A percentile compares a stretch with the other conserved stretches of the same genome.
Conservation (phyloP, 1,140 invertebrate genomes). For the Heterodera carotae region DNA sequence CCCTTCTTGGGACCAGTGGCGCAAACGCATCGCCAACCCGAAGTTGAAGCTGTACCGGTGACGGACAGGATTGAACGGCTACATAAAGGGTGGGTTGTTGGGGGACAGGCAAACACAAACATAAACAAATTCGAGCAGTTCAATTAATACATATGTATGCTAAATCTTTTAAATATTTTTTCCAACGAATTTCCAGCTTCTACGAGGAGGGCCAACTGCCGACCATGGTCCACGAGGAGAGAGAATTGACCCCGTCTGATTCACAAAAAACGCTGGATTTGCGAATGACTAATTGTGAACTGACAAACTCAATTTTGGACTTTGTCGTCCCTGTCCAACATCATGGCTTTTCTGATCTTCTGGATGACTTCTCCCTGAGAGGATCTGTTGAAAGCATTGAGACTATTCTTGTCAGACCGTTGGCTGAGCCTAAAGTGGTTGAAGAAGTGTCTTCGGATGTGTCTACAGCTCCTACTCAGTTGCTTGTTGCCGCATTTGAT, state of each 20-base stretch:
- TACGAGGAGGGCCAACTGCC: constrained; percentile 7
- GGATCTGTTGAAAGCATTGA: constrained; percentile 18
- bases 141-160: too few species aligned
- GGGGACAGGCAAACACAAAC: not conserved
- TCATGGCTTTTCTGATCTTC: constrained; percentile 7
- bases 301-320: not conserved
- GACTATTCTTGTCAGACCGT: not conserved
- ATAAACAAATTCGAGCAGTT: not conserved
- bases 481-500: not conserved
- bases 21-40: not conserved
- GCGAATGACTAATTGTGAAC: not conserved
- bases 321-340: not conserved
- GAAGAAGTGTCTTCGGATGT: not conserved
- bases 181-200: not conserved
- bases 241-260: not conserved
- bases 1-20: constrained; percentile 4
- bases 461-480: not conserved
- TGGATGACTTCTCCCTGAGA: constrained; percentile 2
- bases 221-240: not conserved
- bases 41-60: not conserved
- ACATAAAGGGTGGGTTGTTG: constrained; percentile 13
- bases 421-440: not conserved
- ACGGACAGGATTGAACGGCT: constrained; percentile 1
- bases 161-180: not conserved
- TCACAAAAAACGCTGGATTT: too few species aligned